Percentiles rank a stretch among this genome's conserved stretches.
Conservation (phyloP, 1,140 invertebrate species). For the Drosophila kurseongensis region DNA sequence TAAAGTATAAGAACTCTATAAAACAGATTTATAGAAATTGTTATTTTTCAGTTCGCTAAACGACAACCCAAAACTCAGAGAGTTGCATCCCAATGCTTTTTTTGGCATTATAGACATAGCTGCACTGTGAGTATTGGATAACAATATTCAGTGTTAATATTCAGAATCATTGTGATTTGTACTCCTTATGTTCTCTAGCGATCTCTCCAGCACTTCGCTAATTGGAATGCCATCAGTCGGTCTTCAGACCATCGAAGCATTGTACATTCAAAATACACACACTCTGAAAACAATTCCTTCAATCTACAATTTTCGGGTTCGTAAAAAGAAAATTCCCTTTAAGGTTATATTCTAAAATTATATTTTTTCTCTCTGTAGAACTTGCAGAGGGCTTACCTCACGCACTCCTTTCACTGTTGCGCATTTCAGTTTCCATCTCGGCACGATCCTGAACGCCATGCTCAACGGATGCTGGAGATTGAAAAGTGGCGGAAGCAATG, state of each 20-base stretch:
- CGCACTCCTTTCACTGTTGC: conserved; percentile 95
- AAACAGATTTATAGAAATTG: neutral
- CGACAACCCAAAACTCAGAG: conserved; percentile 87
- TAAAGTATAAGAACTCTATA: neutral
- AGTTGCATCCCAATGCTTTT: conserved; percentile 88
- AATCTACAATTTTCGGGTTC: conserved; percentile 91
- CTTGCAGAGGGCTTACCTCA: conserved; percentile 87
- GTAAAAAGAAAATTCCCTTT: conserved; percentile 5
- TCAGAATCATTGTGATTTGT: neutral
- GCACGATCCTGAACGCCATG: conserved; percentile 89
- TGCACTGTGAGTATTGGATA: conserved; percentile 86
- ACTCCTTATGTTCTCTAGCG: conserved; percentile 85
- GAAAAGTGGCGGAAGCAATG: conserved; percentile 81
- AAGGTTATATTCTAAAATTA: neutral
- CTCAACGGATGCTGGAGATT: conserved; percentile 86
- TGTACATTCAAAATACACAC: conserved; percentile 90
- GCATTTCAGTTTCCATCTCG: conserved; percentile 93
- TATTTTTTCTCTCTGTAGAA: conserved; percentile 67
- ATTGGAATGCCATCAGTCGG: conserved; percentile 90
- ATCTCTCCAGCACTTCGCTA: conserved; percentile 91
- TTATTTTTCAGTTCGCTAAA: conserved; percentile 87
- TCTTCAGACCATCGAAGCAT: conserved; percentile 89
- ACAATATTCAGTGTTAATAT: too few species aligned
- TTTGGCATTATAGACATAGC: conserved; percentile 86
- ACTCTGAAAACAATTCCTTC: conserved; percentile 92